A percentile compares a stretch with the other conserved stretches of the same genome.
phyloP scores from a whole-genome alignment of 1,140 invertebrate species.

The Melanaphis sacchari region DNA sequence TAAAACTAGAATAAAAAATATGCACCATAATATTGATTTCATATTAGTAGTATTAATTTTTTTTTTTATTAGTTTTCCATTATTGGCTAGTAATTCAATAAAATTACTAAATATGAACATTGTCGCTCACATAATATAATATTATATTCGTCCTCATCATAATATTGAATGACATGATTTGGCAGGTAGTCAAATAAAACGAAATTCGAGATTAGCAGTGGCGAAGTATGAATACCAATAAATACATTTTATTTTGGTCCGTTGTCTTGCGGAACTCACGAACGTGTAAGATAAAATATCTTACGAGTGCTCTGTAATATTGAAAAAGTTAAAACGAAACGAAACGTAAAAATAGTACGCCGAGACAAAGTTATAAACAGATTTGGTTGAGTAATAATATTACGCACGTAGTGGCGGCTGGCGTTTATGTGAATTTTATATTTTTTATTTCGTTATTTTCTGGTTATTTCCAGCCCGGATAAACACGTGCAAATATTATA shows the following conservation, averaged over 20 bases:
- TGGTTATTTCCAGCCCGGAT: not conserved
- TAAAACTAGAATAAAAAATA: no score
- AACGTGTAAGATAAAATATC: not conserved
- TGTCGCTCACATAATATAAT: no score
- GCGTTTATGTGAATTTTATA: not conserved
- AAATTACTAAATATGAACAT: no score
- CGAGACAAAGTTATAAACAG: not conserved
- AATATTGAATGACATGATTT: no score
- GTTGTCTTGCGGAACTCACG: not conserved
- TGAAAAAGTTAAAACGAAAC: not conserved
- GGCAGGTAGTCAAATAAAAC: no score
- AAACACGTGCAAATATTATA: not conserved
- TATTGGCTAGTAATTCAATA: no score
- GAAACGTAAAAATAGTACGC: no score
- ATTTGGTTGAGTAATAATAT: not conserved
- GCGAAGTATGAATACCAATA: not conserved
- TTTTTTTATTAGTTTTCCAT: no score
- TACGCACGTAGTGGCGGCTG: not conserved
- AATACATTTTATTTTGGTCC: not conserved
- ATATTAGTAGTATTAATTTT: no score
- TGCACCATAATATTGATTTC: no score
- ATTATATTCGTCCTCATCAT: no score
- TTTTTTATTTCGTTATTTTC: not conserved
- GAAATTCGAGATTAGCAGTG: not conserved
- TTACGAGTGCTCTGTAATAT: not conserved